Conservation (phyloP, 1,140 invertebrate species). For the Trichogramma pretiosum region DNA sequence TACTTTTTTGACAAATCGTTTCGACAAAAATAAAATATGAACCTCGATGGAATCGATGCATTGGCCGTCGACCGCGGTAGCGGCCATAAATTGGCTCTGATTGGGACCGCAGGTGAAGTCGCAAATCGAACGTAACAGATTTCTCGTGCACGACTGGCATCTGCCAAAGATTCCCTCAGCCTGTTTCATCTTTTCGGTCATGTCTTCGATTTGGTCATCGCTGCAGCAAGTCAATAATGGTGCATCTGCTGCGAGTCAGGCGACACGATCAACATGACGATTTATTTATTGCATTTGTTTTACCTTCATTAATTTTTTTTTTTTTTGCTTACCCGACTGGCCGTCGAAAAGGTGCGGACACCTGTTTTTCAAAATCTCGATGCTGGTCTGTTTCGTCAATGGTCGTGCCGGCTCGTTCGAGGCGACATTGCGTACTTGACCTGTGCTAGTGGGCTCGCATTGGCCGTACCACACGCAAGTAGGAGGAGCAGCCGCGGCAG, state of each 20-base stretch:
- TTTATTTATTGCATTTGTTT: no score
- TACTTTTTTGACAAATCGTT: not conserved
- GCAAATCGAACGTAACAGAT: conserved; percentile 75
- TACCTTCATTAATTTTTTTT: no score
- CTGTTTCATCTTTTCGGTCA: conserved; percentile 54
- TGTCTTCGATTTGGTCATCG: conserved; percentile 51
- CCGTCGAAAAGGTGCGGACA: conserved; percentile 58
- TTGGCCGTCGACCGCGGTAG: conserved; percentile 30
- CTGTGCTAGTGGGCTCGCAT: conserved; percentile 44
- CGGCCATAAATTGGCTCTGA: conserved; percentile 68
- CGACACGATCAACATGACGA: no score
- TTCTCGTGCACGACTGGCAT: conserved; percentile 78
- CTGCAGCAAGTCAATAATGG: conserved; percentile 60
- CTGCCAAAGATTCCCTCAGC: conserved; percentile 61
- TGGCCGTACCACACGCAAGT: conserved; percentile 73
- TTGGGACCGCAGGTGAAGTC: conserved; percentile 69
- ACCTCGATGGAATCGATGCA: conserved; percentile 27
- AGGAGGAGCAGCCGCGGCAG: no score
- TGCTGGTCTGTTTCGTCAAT: conserved; percentile 43
- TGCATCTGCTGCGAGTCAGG: no score
- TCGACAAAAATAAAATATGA: not conserved
- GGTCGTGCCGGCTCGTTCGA: conserved; percentile 61
- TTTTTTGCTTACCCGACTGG: conserved; percentile 28
- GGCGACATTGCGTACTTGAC: conserved; percentile 51
- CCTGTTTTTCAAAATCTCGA: conserved; percentile 50